Conservation (phyloP, 2,888 invertebrate species). For the Lasius platythorax region DNA sequence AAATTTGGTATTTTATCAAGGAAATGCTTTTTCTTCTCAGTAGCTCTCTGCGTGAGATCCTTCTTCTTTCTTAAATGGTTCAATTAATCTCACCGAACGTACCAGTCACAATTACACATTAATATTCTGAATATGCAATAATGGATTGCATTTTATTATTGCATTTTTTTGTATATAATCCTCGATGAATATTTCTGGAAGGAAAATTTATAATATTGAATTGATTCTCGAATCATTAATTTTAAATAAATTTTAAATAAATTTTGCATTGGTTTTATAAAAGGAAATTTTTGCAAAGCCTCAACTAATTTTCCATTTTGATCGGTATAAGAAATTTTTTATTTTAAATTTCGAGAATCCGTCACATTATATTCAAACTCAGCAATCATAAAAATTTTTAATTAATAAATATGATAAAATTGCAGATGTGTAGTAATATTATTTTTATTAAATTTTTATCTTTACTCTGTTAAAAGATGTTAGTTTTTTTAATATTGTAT, state of each 20-base stretch:
- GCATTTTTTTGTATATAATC: not conserved
- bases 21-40: not conserved
- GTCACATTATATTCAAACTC: not conserved
- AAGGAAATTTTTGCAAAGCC: not conserved
- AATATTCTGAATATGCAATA: not conserved
- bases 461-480: too few species aligned
- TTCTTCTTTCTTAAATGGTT: not conserved
- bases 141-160: not conserved
- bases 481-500: not conserved
- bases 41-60: not conserved
- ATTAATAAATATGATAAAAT: not conserved
- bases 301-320: not conserved
- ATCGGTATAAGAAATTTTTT: not conserved
- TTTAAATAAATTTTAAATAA: not conserved
- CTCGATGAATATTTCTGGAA: not conserved
- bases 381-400: too few species aligned
- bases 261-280: not conserved
- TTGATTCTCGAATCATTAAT: not conserved
- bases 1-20: slow-evolving; percentile 29
- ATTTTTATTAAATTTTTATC: too few species aligned
- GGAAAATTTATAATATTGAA: not conserved
- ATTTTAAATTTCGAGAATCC: not conserved
- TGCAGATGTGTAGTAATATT: not conserved
- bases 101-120: not conserved
- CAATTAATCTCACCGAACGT: not conserved